Evolutionary conservation across 2,113 vertebrate species (phyloP).

Genomic region (Albula goreensis): DNA sequence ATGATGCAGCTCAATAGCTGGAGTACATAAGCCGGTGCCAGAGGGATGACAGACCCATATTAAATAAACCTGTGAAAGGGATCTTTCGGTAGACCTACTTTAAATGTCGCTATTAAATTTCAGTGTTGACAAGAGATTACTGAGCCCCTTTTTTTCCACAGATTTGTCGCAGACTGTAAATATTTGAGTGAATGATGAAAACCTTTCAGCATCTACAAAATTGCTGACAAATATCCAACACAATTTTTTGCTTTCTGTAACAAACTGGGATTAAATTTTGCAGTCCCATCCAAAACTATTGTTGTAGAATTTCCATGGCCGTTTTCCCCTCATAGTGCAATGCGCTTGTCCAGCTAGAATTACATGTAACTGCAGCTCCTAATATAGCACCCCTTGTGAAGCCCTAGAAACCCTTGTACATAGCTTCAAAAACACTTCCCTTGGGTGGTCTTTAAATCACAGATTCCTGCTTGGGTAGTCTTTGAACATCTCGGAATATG

Average conservation of each 20-base stretch:
- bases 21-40: neutral
- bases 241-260: neutral
- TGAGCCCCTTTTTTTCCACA: neutral
- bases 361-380: neutral
- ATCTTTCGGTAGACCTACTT: neutral
- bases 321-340: neutral
- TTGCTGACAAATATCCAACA: neutral
- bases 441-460: neutral
- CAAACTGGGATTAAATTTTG: neutral
- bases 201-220: neutral
- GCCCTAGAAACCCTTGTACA: neutral
- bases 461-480: neutral
- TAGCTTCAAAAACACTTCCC: neutral
- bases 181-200: neutral
- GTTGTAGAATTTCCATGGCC: neutral
- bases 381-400: neutral
- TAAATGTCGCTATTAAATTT: neutral
- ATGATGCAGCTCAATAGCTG: neutral
- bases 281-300: neutral
- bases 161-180: neutral
- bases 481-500: neutral
- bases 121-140: neutral
- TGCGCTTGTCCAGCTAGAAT: neutral
- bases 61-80: neutral
- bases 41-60: neutral